These are phyloP conservation scores for Spilarctia lutea DNA, from an alignment of 2,888 invertebrate genomes.

Conservation along the genomic window DNA sequence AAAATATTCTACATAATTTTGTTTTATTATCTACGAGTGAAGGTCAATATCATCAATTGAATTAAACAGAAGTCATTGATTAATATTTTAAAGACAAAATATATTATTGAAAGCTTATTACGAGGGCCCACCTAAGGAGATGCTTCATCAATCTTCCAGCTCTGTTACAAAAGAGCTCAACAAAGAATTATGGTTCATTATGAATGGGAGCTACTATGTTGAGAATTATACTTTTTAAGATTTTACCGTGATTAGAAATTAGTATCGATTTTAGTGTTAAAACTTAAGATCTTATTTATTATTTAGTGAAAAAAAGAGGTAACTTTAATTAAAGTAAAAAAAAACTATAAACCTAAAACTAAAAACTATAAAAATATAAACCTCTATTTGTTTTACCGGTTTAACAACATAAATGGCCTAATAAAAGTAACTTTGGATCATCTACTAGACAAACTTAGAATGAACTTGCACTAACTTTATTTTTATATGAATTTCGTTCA, in stretches of 20 bases:
- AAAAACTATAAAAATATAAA: too few species aligned
- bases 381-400: too few species aligned
- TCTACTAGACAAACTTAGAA: not conserved
- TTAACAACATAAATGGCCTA: too few species aligned
- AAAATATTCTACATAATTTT: not conserved
- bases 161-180: constrained; percentile 78
- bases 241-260: constrained; percentile 80
- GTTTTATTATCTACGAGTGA: not conserved
- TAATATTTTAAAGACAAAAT: constrained; percentile 59
- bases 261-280: constrained; percentile 19
- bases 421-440: not conserved
- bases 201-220: constrained; percentile 80
- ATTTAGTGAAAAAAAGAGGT: not conserved
- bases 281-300: not conserved
- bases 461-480: not conserved
- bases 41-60: constrained; percentile 51
- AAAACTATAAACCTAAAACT: too few species aligned
- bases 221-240: constrained; percentile 84
- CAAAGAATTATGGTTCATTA: constrained; percentile 83
- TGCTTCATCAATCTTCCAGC: constrained; percentile 78
- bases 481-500: not conserved
- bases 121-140: constrained; percentile 82
- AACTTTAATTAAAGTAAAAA: too few species aligned
- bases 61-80: constrained; percentile 65
- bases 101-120: constrained; percentile 79